Evolutionary conservation across 2,113 vertebrate species (phyloP), one percentile per base, ranked within the genome.

Genomic region (Osmerus eperlanus): DNA sequence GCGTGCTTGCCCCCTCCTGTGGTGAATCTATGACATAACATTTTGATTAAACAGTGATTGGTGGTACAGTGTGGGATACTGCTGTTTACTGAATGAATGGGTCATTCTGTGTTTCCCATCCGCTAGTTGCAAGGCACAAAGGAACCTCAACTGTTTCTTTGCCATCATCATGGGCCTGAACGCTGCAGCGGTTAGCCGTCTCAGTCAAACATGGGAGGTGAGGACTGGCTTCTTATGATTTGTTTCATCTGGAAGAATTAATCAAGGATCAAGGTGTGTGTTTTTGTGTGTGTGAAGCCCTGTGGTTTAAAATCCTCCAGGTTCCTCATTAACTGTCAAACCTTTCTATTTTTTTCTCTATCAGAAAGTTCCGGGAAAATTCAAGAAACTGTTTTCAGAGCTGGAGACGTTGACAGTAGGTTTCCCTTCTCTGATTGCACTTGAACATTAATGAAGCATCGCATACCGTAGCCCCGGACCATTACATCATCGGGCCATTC

Each of bases 121-220:
- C 83, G 70, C 2, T 53, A 99, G 97, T 81, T 99, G 97, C 89
- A 98, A 96, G 93, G 95, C 95, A 84, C 96, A 96, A 84, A 94
- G 93, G 88, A 98, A 99, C 88, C 89, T 99, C 89, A 97, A 96
- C 91, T 97, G 95, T 16, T 98, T 98, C 88, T 99, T 99, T 76
- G 95, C 96, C 65, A 97, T 99, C 58, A 95, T 99, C 84, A 96
- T 99, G 97, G 97, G 97, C 72, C 94, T 99, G 81, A 99, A 98
- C 85, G 95, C 95, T 15, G 94, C 96, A 55, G 97, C 97, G 2
- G 92, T 99, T 67, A 94, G 96, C 84, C 94, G 97, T 3, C 94
- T 99, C 72, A 93, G 91, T 32, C 96, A 97, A 73, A 99, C 97
- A 11, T 99, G 96, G 97, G 96, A 98, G 96, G 97, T 99, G 88